Evolutionary conservation across 92 coral and sea anemone genomes (phyloP).

Genomic region (Bergia puertoricense): DNA sequence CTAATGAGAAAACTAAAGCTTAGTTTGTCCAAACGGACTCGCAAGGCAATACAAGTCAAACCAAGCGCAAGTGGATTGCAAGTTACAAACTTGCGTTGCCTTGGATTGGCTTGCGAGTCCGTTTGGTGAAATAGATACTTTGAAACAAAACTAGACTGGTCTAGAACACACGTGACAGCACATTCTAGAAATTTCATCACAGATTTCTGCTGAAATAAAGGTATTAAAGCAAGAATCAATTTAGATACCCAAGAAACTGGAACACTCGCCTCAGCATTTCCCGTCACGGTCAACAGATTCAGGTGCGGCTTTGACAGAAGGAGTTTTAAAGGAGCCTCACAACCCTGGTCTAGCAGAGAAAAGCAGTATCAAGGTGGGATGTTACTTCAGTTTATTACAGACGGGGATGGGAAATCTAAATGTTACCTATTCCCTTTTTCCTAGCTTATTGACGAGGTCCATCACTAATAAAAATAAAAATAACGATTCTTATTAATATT

Average conservation of each 20-base stretch:
- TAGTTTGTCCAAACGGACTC: background rate
- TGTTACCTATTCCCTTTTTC: too few relatives aligned
- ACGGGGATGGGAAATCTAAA: too few relatives aligned
- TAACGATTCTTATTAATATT: too few relatives aligned
- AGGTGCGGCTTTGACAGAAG: slow-evolving; percentile 40
- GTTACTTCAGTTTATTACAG: background rate
- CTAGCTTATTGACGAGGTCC: too few relatives aligned
- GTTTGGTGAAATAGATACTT: background rate
- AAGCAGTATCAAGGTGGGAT: background rate
- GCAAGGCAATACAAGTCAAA: background rate
- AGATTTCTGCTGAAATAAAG: background rate
- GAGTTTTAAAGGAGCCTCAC: slow-evolving; percentile 36
- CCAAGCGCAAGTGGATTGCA: background rate
- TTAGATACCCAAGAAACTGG: background rate
- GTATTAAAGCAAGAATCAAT: background rate
- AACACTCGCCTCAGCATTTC: slow-evolving; percentile 21
- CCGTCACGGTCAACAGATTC: slow-evolving; percentile 33
- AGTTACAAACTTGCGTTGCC: background rate
- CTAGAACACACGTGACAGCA: background rate
- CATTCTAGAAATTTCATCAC: too few relatives aligned
- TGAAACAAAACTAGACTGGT: background rate
- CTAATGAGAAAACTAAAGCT: too few relatives aligned
- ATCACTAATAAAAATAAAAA: too few relatives aligned
- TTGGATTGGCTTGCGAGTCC: background rate
- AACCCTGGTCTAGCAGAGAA: slow-evolving; percentile 4